Base-by-base conservation (phyloP, 2,888 invertebrate genomes). In the Orchesella flavescens region DNA sequence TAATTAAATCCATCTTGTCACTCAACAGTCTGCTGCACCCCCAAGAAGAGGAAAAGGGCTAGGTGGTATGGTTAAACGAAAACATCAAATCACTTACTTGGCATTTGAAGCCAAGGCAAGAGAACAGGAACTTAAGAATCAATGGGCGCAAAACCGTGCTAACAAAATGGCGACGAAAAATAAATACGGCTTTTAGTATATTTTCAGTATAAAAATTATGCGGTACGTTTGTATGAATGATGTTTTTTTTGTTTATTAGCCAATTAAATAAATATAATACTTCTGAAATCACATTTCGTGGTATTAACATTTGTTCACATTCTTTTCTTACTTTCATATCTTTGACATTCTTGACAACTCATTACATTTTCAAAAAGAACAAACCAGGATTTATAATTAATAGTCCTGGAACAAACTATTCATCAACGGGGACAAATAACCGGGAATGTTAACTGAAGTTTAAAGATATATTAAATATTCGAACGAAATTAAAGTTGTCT, bases 11-110 rank as follows among this genome's bases (percentile, higher is more conserved):
- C 2, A 17, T 57, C 19, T n/a, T 57, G 34, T 34, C 7, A 34
- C 34, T 34, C 7, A 7, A 57, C 53, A 87, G 85, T 76, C 84
- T 46, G 84, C 85, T 43, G 80, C 72, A 21, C 87, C 86, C 19
- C 77, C 83, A 2, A 80, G 87, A 66, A 80, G 80, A 34, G 84
- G 81, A 1, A 85, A 86, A 74, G 87, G 85, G 49, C 84, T 86
- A 44, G 88, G 88, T 19, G 87, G 87, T 21, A 65, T 87, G 79
- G 77, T 81, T 7, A 93, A 93, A 87, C 92, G 94, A 87, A 98
- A 98, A 90, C 97, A 98, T 92, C 98, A 98, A 92, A 98, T 98
- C 88, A 98, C 97, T 0, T 98, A 97, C 90, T 92, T 98, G 87
- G 98, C 97, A 23, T 94, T 93, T 86, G 93, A 96, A 93, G 98